Evolutionary conservation across 2,113 vertebrate genomes (phyloP).

Genomic region (Leptobrachium ailaonicum): DNA sequence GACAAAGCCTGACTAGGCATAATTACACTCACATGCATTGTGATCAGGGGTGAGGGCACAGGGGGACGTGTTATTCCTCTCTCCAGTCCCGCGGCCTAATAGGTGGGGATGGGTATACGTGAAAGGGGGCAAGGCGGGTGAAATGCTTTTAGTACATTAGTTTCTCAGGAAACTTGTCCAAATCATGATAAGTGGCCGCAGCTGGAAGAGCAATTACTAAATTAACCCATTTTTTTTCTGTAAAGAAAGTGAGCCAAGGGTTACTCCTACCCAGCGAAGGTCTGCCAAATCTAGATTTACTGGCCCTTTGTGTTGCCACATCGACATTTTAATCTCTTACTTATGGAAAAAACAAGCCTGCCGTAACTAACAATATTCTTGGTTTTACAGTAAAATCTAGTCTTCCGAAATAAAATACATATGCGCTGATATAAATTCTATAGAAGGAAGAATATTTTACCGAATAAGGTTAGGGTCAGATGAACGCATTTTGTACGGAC

Average conservation of each 20-base stretch:
- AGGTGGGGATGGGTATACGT: background rate
- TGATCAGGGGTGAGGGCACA: background rate
- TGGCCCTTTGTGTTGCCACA: too few relatives aligned
- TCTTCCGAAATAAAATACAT: too few relatives aligned
- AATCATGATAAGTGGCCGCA: constrained; percentile 31
- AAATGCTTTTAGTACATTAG: constrained; percentile 2
- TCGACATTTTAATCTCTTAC: too few relatives aligned
- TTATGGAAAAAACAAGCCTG: too few relatives aligned
- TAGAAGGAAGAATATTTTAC: too few relatives aligned
- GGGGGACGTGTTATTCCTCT: background rate
- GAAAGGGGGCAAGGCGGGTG: background rate
- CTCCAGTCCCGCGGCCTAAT: background rate
- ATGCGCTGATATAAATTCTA: too few relatives aligned
- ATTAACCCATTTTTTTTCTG: constrained; percentile 24
- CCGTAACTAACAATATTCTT: too few relatives aligned
- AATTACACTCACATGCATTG: constrained; percentile 18
- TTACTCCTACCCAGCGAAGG: constrained; percentile 1
- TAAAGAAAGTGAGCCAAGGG: background rate
- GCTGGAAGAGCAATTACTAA: constrained; percentile 36
- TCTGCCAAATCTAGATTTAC: background rate
- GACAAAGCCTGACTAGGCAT: constrained; percentile 23
- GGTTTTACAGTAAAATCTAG: too few relatives aligned
- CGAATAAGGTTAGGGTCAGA: too few relatives aligned
- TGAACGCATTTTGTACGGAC: too few relatives aligned
- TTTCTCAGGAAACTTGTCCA: constrained; percentile 35